Evolutionary conservation across 2,113 vertebrate species (phyloP).

Genomic region (Conger conger): DNA sequence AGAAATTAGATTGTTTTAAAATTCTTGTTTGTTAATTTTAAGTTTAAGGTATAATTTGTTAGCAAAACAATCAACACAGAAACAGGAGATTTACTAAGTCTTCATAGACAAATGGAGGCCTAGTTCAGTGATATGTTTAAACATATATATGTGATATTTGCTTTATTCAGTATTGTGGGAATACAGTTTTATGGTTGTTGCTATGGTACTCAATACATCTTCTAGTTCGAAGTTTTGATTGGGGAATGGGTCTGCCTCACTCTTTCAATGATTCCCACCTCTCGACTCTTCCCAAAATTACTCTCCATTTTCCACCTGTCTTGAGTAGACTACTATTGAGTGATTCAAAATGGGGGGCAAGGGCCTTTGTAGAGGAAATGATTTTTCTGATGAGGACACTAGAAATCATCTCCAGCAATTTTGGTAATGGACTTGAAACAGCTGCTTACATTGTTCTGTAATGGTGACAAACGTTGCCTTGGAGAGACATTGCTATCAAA

Average conservation of each 20-base stretch:
- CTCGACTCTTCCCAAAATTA: slow-evolving; percentile 47
- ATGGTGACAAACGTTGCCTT: slow-evolving; percentile 74
- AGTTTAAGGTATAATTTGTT: background rate
- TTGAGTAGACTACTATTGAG: slow-evolving; percentile 52
- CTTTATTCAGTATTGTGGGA: background rate
- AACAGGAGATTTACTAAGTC: background rate
- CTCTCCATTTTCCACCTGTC: slow-evolving; percentile 41
- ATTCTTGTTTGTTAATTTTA: no score
- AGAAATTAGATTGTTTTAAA: background rate
- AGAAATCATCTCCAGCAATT: slow-evolving; percentile 79
- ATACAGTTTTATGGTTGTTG: background rate
- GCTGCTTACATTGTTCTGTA: slow-evolving; percentile 72
- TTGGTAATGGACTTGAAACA: slow-evolving; percentile 77
- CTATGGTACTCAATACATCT: background rate
- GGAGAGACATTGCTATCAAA: slow-evolving; percentile 55
- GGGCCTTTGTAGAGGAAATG: slow-evolving; percentile 51
- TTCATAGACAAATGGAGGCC: background rate
- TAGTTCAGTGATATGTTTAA: no score
- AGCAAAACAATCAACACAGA: background rate
- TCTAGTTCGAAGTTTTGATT: slow-evolving; percentile 17
- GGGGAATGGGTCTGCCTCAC: background rate
- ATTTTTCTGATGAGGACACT: slow-evolving; percentile 71
- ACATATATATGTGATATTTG: background rate
- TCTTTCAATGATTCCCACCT: background rate
- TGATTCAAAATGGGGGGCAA: slow-evolving; percentile 49